Evolutionary conservation across 2,888 invertebrate species (phyloP), one percentile per base, ranked within the genome.

Genomic region (Caenorhabditis becei): DNA sequence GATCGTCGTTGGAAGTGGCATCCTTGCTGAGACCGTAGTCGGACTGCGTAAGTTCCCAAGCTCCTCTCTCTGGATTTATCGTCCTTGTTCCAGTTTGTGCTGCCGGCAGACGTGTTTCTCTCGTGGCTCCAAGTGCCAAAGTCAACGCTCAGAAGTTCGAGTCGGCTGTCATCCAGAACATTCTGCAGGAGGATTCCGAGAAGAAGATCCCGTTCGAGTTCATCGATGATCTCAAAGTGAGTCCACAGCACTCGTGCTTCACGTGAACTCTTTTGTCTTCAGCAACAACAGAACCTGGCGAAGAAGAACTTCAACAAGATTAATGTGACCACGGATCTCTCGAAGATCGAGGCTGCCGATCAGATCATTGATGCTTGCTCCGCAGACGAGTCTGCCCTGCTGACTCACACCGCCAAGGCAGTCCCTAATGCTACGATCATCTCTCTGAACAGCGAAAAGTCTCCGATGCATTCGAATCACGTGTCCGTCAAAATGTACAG

Each of bases 1-100:
- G n/a, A 80, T 80, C 23, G 80, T 80, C 53, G 75, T 80, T 66
- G 80, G 80, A 80, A 75, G 70, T 61, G 80, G 80, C 61, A 51
- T 59, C 56, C 61, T 80, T 28, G 80, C 80, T 56, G 80, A 80
- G 70, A 80, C 80, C 44, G 75, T 80, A 35, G 75, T 71, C 23
- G 80, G 75, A 61, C 49, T 80, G 18, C 61, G 80, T 80, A 24
- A 59, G 74, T 67, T 58, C 8, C 32, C 2, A 5, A 2, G 23
- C 37, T 44, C 8, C 18, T 58, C 10, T 49, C 2, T 47, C 14
- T 58, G 51, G 2, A 3, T 61, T 20, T 41, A 47, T 56, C 14
- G n/a, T 18, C 20, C 28, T 14, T 8, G 28, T 62, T 79, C 26
- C 51, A 80, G 80, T 80, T 53, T 75, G 70, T 32, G 80, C 80